phyloP scores from a whole-genome alignment of 2,797 vertebrate species.

The Arremon brunneinucha region DNA sequence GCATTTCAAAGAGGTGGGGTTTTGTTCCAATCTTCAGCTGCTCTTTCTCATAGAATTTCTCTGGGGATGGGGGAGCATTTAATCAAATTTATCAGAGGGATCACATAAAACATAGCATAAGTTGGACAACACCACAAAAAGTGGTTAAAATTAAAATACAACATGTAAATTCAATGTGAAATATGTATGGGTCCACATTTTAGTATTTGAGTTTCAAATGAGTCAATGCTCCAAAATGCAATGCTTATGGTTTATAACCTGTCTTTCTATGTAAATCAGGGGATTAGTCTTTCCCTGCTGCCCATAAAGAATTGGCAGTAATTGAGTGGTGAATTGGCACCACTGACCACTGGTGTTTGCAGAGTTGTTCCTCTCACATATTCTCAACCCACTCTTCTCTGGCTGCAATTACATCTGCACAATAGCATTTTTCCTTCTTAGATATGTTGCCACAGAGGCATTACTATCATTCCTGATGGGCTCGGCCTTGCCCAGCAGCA shows the following conservation, averaged over 20 bases:
- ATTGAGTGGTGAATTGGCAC: no score
- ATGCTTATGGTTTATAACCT: neutral
- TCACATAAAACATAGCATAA: constrained; percentile 80
- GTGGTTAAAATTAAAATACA: constrained; percentile 65
- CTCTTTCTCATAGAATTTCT: neutral
- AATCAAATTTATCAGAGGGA: constrained; percentile 82
- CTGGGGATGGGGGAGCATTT: neutral
- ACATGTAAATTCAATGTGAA: neutral
- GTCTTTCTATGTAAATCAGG: neutral
- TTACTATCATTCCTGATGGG: neutral
- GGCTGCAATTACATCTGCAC: neutral
- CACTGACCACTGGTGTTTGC: neutral
- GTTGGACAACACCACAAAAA: constrained; percentile 69
- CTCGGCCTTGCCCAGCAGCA: fast-evolving
- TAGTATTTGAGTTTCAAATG: neutral
- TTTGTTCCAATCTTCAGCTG: neutral
- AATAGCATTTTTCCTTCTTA: neutral
- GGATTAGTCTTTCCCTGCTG: neutral
- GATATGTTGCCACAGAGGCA: neutral
- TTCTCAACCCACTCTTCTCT: neutral
- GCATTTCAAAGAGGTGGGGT: neutral
- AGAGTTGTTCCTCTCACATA: neutral
- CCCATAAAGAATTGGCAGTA: neutral
- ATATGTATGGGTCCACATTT: neutral
- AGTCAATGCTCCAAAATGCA: neutral